phyloP scores from a whole-genome alignment of 2,113 vertebrate species.

The Rallus limicola region DNA sequence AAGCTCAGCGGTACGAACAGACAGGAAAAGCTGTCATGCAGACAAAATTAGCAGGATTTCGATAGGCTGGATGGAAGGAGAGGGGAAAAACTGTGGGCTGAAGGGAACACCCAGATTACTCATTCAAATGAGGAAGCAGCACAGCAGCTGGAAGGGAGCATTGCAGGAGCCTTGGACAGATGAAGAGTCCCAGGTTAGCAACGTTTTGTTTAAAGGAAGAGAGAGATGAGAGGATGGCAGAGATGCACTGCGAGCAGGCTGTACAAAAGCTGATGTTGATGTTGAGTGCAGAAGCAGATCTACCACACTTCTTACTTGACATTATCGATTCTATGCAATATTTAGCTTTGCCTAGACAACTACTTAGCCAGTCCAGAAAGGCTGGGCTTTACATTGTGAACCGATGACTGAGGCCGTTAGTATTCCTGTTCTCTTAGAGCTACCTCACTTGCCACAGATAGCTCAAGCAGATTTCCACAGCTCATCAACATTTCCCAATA shows the following conservation, averaged over 20 bases:
- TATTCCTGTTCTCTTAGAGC: not conserved
- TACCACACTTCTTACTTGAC: not conserved
- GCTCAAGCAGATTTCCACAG: not conserved
- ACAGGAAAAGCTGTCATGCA: constrained; percentile 1
- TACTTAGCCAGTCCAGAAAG: not conserved
- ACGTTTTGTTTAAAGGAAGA: not conserved
- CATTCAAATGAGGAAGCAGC: not conserved
- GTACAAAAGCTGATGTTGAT: not conserved
- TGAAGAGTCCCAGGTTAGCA: not conserved
- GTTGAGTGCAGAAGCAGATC: not conserved
- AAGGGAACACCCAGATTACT: not conserved
- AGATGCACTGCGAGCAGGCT: not conserved
- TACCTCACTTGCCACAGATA: not conserved
- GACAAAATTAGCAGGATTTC: not conserved
- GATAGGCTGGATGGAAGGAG: not conserved
- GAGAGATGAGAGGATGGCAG: not conserved
- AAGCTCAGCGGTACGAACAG: not conserved
- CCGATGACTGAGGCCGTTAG: not conserved
- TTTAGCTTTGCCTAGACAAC: not conserved
- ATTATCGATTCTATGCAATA: not conserved
- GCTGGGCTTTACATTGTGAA: not conserved
- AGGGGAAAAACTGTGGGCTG: not conserved
- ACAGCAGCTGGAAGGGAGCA: not conserved
- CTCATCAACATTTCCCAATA: not conserved
- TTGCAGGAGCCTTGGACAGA: not conserved